phyloP scores from a whole-genome alignment of 2,797 vertebrate genomes.

The Coluber constrictor region DNA sequence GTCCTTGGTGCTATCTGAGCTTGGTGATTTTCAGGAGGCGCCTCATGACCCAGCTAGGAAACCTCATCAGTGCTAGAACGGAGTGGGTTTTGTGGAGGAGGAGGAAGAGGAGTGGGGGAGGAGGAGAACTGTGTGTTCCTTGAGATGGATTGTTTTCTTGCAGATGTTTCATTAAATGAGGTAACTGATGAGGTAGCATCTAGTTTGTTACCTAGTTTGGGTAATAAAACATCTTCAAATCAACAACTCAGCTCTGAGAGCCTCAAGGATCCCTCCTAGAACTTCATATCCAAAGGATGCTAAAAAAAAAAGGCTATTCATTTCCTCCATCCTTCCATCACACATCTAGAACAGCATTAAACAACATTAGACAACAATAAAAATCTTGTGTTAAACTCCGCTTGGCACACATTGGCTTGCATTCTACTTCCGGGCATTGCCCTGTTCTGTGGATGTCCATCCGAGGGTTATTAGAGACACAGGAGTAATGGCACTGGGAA shows the following conservation, averaged over 20 bases:
- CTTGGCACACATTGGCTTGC: no score
- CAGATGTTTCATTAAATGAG: not conserved
- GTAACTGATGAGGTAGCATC: not conserved
- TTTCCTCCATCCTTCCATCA: not conserved
- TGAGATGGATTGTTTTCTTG: no score
- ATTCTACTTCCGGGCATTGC: no score
- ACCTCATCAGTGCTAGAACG: not conserved
- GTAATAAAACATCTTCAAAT: not conserved
- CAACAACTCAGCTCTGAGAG: not conserved
- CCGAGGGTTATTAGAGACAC: not conserved
- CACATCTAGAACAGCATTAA: not conserved
- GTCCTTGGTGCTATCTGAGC: not conserved
- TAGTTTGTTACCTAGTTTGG: not conserved
- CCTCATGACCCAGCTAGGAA: not conserved
- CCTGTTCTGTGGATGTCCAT: no score
- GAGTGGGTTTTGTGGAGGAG: no score
- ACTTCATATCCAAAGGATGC: not conserved
- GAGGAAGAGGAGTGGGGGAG: no score
- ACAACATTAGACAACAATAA: no score
- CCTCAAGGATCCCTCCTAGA: not conserved
- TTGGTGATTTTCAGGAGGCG: not conserved
- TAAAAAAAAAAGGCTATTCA: not conserved
- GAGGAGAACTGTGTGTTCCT: no score
- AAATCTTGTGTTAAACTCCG: no score
- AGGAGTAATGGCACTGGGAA: not conserved